These are phyloP conservation scores for Solen grandis DNA, from an alignment of 1,140 invertebrate species.

Conservation along the genomic window DNA sequence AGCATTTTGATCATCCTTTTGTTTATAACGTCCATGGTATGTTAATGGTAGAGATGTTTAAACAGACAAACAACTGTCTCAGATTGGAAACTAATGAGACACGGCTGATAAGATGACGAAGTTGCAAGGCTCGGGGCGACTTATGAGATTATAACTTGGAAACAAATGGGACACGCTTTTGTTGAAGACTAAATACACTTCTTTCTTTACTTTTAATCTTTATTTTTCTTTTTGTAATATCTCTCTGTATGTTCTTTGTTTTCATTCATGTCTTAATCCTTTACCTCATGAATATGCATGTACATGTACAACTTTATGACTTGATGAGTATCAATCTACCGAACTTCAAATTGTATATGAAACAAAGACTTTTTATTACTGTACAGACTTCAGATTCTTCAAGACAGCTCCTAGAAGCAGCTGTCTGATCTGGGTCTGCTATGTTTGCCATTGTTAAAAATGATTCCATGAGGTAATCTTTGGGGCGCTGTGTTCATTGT, in stretches of 20 bases:
- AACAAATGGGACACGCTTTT: background rate
- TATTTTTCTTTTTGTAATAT: background rate
- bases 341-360: no score
- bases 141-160: background rate
- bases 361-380: no score
- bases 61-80: slow-evolving; percentile 54
- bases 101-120: slow-evolving; percentile 13
- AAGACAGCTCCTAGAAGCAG: no score
- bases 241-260: background rate
- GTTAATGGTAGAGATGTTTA: slow-evolving; percentile 38
- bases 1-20: background rate
- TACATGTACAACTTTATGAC: no score
- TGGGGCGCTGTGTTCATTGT: no score
- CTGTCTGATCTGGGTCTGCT: no score
- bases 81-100: slow-evolving; percentile 34
- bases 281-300: no score
- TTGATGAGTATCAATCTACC: no score
- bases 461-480: no score
- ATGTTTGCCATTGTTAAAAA: no score
- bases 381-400: no score
- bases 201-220: background rate
- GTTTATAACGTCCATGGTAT: slow-evolving; percentile 19
- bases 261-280: background rate
- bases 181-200: background rate
- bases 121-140: background rate